phyloP scores from a whole-genome alignment of 1,140 invertebrate species.

The Brachionus manjavacas region DNA sequence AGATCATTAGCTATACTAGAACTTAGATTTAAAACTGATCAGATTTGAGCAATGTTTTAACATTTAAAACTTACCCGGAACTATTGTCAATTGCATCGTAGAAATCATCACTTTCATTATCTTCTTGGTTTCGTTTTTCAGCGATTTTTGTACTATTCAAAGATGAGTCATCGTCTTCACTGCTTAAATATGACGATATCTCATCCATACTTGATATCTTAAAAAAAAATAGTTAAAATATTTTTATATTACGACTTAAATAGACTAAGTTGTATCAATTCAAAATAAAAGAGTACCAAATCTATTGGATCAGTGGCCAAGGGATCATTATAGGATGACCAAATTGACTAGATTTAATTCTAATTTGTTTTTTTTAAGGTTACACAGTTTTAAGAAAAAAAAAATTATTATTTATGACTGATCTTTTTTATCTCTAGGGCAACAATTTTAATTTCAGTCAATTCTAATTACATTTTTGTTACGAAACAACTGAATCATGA shows the following conservation, averaged over 20 bases:
- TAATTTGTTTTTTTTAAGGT: background rate
- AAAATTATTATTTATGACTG: background rate
- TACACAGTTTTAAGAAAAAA: background rate
- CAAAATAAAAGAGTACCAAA: background rate
- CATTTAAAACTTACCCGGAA: background rate
- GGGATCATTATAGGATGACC: background rate
- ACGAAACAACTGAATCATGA: background rate
- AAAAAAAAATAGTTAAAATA: background rate
- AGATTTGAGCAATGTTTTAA: background rate
- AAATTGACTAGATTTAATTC: background rate
- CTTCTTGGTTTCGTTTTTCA: background rate
- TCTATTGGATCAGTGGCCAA: background rate
- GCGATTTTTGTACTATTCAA: background rate
- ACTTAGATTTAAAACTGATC: background rate
- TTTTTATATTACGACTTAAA: no score
- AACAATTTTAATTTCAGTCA: background rate
- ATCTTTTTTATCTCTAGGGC: background rate
- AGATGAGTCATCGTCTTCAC: conserved; percentile 74
- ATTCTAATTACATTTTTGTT: background rate
- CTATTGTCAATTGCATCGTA: conserved; percentile 29
- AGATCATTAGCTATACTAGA: background rate
- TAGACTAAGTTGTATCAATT: background rate
- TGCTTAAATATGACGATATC: conserved; percentile 87
- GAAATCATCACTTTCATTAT: conserved; percentile 39
- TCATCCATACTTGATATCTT: conserved; percentile 1